phyloP scores from a whole-genome alignment of 2,113 vertebrate species.

The Struthidea cinerea region DNA sequence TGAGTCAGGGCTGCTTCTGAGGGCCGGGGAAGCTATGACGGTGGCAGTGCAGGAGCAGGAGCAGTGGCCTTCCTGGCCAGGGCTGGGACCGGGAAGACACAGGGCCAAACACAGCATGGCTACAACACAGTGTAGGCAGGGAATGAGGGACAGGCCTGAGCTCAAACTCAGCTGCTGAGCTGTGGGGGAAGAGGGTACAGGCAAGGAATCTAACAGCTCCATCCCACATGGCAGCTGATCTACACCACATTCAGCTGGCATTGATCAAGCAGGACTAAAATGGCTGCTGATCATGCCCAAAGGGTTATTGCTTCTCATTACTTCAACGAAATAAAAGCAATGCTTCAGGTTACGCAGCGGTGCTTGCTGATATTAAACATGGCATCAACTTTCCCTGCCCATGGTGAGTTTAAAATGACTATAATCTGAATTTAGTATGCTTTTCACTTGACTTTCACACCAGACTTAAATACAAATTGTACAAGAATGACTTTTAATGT shows the following conservation, averaged over 20 bases:
- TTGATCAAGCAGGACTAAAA: conserved; percentile 18
- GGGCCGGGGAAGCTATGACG: neutral
- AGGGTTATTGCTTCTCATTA: neutral
- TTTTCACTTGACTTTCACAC: neutral
- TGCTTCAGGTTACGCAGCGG: neutral
- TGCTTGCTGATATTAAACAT: neutral
- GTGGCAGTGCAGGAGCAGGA: neutral
- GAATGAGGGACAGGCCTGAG: neutral
- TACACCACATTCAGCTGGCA: neutral
- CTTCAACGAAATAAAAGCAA: neutral
- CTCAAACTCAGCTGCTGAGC: neutral
- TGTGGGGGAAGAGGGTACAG: neutral
- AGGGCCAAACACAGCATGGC: rapidly evolving
- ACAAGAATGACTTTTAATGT: neutral
- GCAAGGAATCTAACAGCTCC: neutral
- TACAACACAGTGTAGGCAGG: rapidly evolving
- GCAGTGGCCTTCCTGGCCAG: neutral
- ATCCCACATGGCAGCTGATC: neutral
- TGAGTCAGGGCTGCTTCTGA: rapidly evolving
- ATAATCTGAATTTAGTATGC: neutral
- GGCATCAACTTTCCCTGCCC: neutral
- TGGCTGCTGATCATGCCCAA: neutral
- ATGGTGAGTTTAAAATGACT: neutral
- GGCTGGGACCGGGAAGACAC: neutral
- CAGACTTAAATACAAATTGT: neutral